These are phyloP conservation scores for Drosophila pseudotalamancana DNA, from an alignment of 2,888 invertebrate species.

Conservation along the genomic window DNA sequence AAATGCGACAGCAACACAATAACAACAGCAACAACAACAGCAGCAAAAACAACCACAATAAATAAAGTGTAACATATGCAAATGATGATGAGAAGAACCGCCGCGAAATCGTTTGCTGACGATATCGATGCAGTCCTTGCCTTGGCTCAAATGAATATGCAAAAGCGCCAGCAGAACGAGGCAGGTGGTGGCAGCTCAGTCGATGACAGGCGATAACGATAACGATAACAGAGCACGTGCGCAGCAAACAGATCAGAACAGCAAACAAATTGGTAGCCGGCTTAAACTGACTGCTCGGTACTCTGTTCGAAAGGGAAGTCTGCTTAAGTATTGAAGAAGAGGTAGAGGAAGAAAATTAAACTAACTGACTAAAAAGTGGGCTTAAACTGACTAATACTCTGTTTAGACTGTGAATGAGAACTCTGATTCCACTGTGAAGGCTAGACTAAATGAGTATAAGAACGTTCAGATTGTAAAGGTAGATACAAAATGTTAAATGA, in stretches of 20 bases:
- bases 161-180: constrained; percentile 24
- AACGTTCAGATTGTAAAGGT: no score
- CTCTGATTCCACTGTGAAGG: no score
- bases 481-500: no score
- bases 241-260: background rate
- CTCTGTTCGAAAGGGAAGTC: background rate
- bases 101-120: constrained; percentile 40
- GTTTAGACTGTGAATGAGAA: no score
- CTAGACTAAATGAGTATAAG: no score
- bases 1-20: constrained; percentile 20
- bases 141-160: constrained; percentile 62
- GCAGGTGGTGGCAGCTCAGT: background rate
- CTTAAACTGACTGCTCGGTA: background rate
- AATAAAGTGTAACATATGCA: constrained; percentile 79
- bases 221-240: constrained; percentile 28
- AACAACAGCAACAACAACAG: constrained; percentile 16
- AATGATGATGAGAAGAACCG: constrained; percentile 76
- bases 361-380: no score
- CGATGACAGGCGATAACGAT: constrained; percentile 54
- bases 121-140: constrained; percentile 53
- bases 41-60: constrained; percentile 52
- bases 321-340: background rate
- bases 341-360: no score
- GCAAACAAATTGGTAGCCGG: background rate
- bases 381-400: no score